A percentile compares a stretch with the other conserved stretches of the same genome.
These are phyloP conservation scores for Caradrina kadenii DNA, from an alignment of 2,888 invertebrate species.

Conservation along the genomic window DNA sequence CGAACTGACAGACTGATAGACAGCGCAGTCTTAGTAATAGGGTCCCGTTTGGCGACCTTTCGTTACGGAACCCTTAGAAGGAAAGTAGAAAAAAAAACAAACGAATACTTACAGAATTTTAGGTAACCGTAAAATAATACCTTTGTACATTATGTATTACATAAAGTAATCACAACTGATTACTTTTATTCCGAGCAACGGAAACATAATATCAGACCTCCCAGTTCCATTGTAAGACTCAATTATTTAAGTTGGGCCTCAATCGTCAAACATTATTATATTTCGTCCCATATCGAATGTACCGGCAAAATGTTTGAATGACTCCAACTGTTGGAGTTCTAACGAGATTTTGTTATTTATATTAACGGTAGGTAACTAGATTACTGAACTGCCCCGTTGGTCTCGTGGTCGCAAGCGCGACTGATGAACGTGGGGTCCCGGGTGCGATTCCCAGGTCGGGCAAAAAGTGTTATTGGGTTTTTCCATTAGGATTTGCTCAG, in stretches of 20 bases:
- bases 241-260: conserved; percentile 29
- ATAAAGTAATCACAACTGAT: conserved; percentile 19
- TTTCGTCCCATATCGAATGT: conserved; percentile 22
- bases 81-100: neutral
- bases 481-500: too few species aligned
- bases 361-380: neutral
- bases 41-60: too few species aligned
- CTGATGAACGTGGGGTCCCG: too few species aligned
- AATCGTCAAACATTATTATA: conserved; percentile 39
- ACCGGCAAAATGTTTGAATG: conserved; percentile 7
- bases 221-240: conserved; percentile 27
- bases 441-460: too few species aligned
- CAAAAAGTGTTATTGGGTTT: too few species aligned
- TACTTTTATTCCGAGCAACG: conserved; percentile 31
- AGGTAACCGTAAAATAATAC: neutral
- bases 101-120: neutral
- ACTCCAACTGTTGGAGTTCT: neutral
- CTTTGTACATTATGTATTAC: neutral
- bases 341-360: conserved; percentile 3
- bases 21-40: too few species aligned
- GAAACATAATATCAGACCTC: conserved; percentile 35
- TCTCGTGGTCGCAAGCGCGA: too few species aligned
- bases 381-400: too few species aligned
- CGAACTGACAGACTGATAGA: too few species aligned
- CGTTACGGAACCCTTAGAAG: too few species aligned